Evolutionary conservation across 2,888 invertebrate genomes (phyloP), one percentile per base, ranked within the genome.

Genomic region (Spicauda simplicius): DNA sequence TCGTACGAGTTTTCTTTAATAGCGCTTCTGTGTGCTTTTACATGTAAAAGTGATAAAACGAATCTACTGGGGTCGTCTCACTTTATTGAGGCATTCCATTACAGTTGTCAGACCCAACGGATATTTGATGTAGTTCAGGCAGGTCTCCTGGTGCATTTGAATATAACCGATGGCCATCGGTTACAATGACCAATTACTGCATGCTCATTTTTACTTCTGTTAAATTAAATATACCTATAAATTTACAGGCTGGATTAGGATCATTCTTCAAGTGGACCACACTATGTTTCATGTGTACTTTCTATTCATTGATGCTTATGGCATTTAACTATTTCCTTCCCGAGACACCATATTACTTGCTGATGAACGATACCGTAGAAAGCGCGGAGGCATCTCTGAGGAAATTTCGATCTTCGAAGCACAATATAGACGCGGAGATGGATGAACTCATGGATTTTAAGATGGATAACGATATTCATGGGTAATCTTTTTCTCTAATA

Each of bases 281-380:
- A 0, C 61, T 87, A 2, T 83, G 85, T 60, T 77, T 73, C 52
- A 69, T 82, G 0, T 75, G 79, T 33, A 78, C 75, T 0, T 14
- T 14, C 0, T 83, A 76, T 58, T 70, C 81, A 0, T 1, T 76
- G 0, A 7, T 65, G 2, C 59, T 86, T 3, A 69, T 80, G n/a
- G 7, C 77, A 5, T 41, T 72, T 2, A 79, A 78, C 52, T 68
- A 74, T 0, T 72, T 80, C 12, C 78, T 88, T 0, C 83, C 86
- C 0, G 90, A 90, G 65, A 83, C 87, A 0, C 90, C 90, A 0
- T 85, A 87, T 70, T 89, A 71, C 56, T 50, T 82, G 0, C 77
- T 90, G 0, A 69, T 84, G 69, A 80, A 73, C 12, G 71, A 74
- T 0, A 72, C 68, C 0, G 68, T 71, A 0, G 77, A 76, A 1